Evolutionary conservation across 2,888 invertebrate species (phyloP).

Genomic region (Lasius platythorax): DNA sequence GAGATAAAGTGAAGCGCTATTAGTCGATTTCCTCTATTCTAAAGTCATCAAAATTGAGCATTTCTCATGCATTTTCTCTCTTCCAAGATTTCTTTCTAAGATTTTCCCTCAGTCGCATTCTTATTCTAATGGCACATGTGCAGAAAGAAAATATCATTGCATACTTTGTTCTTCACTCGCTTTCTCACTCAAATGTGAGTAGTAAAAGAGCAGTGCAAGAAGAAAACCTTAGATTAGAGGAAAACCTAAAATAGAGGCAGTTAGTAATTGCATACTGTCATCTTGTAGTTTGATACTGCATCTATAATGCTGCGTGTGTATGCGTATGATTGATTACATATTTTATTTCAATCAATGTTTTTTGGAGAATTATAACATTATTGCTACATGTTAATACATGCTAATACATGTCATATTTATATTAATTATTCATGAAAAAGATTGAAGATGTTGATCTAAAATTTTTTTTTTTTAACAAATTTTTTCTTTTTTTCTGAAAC

Average conservation of each 20-base stretch:
- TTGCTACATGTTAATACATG: no score
- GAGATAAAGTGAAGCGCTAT: background rate
- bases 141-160: background rate
- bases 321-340: background rate
- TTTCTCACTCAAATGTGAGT: background rate
- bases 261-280: constrained; percentile 8
- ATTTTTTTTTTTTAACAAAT: background rate
- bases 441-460: background rate
- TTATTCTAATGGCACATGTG: background rate
- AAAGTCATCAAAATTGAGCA: background rate
- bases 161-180: background rate
- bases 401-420: background rate
- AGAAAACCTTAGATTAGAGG: background rate
- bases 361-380: background rate
- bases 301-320: background rate
- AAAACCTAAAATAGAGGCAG: background rate
- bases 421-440: background rate
- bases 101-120: background rate
- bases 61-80: background rate
- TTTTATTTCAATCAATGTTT: background rate
- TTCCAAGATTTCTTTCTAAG: background rate
- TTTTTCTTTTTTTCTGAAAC: background rate
- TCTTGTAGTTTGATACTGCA: constrained; percentile 1
- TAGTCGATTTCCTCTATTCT: background rate
- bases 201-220: background rate